Percentiles rank a stretch among this genome's conserved stretches.
phyloP scores from a whole-genome alignment of 2,113 vertebrate genomes.

The Plectropomus leopardus region DNA sequence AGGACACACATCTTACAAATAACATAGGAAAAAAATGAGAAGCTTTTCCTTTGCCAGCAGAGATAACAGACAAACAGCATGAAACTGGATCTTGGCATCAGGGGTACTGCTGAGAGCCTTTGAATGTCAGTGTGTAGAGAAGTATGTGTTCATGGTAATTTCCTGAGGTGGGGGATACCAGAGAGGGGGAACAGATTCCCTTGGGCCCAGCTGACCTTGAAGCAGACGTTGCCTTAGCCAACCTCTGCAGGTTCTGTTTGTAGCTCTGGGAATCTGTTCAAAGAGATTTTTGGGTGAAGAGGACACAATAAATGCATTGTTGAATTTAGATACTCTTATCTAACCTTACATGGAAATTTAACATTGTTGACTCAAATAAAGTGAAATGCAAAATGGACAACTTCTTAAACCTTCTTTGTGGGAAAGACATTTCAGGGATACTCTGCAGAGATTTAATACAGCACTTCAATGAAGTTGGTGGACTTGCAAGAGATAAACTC shows the following conservation, averaged over 20 bases:
- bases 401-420: not conserved
- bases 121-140: constrained; percentile 20
- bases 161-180: constrained; percentile 28
- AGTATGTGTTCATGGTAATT: constrained; percentile 52
- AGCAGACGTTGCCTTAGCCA: constrained; percentile 42
- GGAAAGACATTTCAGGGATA: not conserved
- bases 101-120: constrained; percentile 32
- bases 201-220: constrained; percentile 38
- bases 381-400: constrained; percentile 8
- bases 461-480: not conserved
- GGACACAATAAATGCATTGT: constrained; percentile 21
- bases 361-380: constrained; percentile 12
- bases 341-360: constrained; percentile 8
- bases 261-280: constrained; percentile 50
- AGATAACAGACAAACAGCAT: constrained; percentile 62
- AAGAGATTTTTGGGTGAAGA: constrained; percentile 26
- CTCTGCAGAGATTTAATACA: not conserved
- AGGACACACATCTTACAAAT: not conserved
- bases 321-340: constrained; percentile 22
- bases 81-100: constrained; percentile 55
- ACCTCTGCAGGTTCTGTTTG: constrained; percentile 48
- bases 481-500: not conserved
- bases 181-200: constrained; percentile 20
- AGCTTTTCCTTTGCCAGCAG: constrained; percentile 32
- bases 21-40: constrained; percentile 26